Evolutionary conservation across 2,888 invertebrate genomes (phyloP), one percentile per base, ranked within the genome.

Genomic region (Brassicogethes aeneus): DNA sequence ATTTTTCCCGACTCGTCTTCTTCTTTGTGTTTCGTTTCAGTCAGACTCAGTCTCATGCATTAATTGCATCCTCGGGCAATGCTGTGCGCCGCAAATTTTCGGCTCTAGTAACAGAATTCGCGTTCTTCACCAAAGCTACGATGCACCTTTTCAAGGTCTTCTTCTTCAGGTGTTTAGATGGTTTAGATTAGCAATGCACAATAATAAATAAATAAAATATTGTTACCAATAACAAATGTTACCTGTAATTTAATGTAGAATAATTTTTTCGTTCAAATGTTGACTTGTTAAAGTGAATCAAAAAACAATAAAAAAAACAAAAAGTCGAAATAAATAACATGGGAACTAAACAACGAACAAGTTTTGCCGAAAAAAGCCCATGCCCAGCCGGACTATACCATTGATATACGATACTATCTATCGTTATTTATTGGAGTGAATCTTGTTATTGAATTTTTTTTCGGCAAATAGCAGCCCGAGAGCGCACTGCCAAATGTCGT

Each of bases 1-100:
- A 23, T 37, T 41, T 41, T 46, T 23, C n/a, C n/a, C n/a, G n/a
- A n/a, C n/a, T 36, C 13, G 2, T 23, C 10, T 23, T 23, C 10
- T 23, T 23, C 17, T 16, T 17, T 15, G 30, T 37, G 16, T 37
- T 37, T 36, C 36, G 30, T 3, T 15, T 29, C 15, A 13, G 40
- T 47, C 46, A 44, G 52, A 50, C 58, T 54, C 55, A 54, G 64
- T 64, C 61, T 62, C 60, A 60, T 66, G 64, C 63, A 65, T 66
- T 65, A 65, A 66, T 66, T 65, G 66, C 63, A 62, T 62, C 64
- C 63, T 60, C 50, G 56, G 62, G 64, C 62, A 59, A n/a, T n/a
- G n/a, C n/a, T n/a, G n/a, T n/a, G 54, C 60, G 54, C 60, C 55
- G 57, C 51, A 51, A 53, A 55, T 58, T n/a, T 32, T 56, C 51